phyloP scores from a whole-genome alignment of 2,888 invertebrate genomes.

The Nymphalis c-album region DNA sequence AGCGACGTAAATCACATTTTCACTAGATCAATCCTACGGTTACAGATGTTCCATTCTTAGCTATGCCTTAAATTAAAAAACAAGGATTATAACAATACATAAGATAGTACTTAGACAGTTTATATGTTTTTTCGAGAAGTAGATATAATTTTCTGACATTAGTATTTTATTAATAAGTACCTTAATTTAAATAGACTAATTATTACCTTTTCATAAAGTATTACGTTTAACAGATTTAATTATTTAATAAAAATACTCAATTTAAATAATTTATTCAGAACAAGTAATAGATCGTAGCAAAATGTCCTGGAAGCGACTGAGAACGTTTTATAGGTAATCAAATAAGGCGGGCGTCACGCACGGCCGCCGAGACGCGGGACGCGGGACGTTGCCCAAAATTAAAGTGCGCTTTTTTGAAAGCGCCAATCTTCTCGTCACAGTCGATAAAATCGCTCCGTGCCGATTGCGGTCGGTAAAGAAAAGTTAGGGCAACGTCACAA shows the following conservation, averaged over 20 bases:
- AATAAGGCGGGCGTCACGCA: constrained; percentile 73
- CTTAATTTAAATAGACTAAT: too few relatives aligned
- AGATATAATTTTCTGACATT: too few relatives aligned
- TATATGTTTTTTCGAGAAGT: too few relatives aligned
- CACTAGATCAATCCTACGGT: too few relatives aligned
- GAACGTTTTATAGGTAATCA: constrained; percentile 72
- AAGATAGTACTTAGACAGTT: too few relatives aligned
- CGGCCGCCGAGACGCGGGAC: constrained; percentile 56
- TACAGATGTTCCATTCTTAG: too few relatives aligned
- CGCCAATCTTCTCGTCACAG: constrained; percentile 69
- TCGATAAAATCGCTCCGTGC: constrained; percentile 78
- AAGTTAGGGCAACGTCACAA: constrained; percentile 12
- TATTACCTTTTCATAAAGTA: not conserved
- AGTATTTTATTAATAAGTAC: too few relatives aligned
- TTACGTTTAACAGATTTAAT: not conserved
- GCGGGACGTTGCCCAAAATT: constrained; percentile 62
- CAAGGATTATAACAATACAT: too few relatives aligned
- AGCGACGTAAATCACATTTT: too few relatives aligned
- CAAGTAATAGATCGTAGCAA: constrained; percentile 31
- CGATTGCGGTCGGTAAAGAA: constrained; percentile 55
- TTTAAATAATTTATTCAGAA: constrained; percentile 20
- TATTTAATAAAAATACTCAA: not conserved
- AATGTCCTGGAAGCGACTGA: constrained; percentile 17
- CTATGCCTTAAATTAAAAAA: too few relatives aligned
- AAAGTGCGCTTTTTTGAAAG: constrained; percentile 76